These are phyloP conservation scores for Darevskia mixta DNA, from an alignment of 2,797 vertebrate genomes.

Conservation along the genomic window DNA sequence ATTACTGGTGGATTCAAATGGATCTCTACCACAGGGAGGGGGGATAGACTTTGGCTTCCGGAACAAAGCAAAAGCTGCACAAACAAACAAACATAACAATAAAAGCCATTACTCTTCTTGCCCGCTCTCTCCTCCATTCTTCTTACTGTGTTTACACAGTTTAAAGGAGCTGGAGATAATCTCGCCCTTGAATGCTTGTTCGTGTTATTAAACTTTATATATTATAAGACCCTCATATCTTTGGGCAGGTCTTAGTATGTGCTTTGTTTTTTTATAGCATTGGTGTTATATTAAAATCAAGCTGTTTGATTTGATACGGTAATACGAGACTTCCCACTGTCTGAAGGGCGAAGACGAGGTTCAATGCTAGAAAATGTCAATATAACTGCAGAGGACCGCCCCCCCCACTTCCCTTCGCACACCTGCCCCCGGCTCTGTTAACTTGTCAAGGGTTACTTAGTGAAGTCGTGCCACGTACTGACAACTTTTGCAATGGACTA, in stretches of 20 bases:
- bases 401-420: neutral
- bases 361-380: neutral
- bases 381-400: neutral
- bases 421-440: neutral
- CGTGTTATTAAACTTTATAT: neutral
- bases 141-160: neutral
- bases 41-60: neutral
- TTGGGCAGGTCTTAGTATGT: neutral
- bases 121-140: too few species aligned
- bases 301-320: neutral
- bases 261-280: neutral
- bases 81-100: neutral
- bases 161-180: neutral
- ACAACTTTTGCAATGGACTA: slow-evolving; percentile 34
- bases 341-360: neutral
- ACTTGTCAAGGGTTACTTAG: slow-evolving; percentile 45
- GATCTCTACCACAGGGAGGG: neutral
- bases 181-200: neutral
- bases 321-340: neutral
- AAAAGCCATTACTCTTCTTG: neutral
- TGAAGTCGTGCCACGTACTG: slow-evolving; percentile 45
- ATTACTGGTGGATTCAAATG: neutral
- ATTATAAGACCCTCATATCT: neutral
- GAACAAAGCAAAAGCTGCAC: neutral
- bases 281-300: neutral